Evolutionary conservation across 2,888 invertebrate species (phyloP).

Genomic region (Rhaphigaster nebulosa): DNA sequence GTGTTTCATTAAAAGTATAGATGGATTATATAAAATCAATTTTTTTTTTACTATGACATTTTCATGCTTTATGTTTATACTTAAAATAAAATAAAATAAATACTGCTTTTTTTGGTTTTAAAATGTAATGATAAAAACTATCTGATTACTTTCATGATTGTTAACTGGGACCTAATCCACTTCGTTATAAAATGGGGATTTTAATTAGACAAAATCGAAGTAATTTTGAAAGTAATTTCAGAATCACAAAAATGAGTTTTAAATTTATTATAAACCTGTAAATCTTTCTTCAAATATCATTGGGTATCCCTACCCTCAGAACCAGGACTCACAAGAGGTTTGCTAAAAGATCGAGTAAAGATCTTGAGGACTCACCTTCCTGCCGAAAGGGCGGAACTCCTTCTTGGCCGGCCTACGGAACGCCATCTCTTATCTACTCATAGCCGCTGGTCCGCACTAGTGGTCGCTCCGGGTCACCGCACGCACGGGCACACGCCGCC

Average conservation of each 20-base stretch:
- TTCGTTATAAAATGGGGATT: not conserved
- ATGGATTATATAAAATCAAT: no score
- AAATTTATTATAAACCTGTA: not conserved
- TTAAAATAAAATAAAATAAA: no score
- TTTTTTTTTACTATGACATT: no score
- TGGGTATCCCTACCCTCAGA: not conserved
- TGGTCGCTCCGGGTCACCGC: constrained; percentile 48
- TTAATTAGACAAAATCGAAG: not conserved
- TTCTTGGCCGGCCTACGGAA: constrained; percentile 56
- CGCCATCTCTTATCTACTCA: constrained; percentile 32
- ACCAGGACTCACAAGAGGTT: no score
- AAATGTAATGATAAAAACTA: no score
- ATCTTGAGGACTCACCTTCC: constrained; percentile 68
- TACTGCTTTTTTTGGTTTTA: no score
- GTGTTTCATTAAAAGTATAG: not conserved
- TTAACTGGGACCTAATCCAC: not conserved
- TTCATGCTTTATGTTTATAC: no score
- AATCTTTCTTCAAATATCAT: not conserved
- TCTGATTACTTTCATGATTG: not conserved
- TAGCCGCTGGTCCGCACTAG: not conserved
- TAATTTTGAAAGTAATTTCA: not conserved
- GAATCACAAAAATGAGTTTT: not conserved
- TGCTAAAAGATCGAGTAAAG: not conserved
- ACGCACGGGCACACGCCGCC: constrained; percentile 18
- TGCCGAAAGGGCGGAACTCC: constrained; percentile 57